Conservation (phyloP, 2,888 invertebrate genomes). For the Phortica magna region DNA sequence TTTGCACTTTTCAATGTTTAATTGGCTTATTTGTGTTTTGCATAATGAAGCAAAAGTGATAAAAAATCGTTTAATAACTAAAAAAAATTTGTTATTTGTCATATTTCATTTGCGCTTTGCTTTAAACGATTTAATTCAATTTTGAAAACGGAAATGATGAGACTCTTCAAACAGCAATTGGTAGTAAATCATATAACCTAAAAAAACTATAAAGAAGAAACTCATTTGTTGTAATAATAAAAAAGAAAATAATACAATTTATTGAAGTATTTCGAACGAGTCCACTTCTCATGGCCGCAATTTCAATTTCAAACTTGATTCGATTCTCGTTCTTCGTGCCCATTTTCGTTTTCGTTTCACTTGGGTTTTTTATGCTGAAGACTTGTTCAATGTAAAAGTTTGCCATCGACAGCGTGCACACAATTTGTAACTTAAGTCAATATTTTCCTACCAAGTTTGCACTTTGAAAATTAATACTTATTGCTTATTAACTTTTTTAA, state of each 20-base stretch:
- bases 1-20: too few species aligned
- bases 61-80: too few species aligned
- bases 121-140: too few species aligned
- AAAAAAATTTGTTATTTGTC: too few species aligned
- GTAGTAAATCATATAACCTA: too few species aligned
- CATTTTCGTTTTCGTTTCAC: neutral
- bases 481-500: slow-evolving; percentile 62
- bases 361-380: neutral
- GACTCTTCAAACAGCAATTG: too few species aligned
- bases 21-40: too few species aligned
- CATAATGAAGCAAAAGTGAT: too few species aligned
- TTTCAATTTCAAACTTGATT: neutral
- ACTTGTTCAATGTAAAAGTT: slow-evolving; percentile 35
- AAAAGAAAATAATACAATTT: neutral
- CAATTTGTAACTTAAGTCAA: slow-evolving; percentile 25
- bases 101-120: too few species aligned
- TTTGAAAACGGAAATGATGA: too few species aligned
- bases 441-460: slow-evolving; percentile 24
- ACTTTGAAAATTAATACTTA: slow-evolving; percentile 60
- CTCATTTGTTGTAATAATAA: too few species aligned
- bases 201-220: too few species aligned
- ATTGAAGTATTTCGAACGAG: neutral
- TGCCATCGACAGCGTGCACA: slow-evolving; percentile 34
- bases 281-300: neutral
- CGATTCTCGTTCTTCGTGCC: neutral